Percentiles rank a stretch among this genome's conserved stretches.
phyloP scores from a whole-genome alignment of 2,113 vertebrate genomes.

The Vimba vimba region DNA sequence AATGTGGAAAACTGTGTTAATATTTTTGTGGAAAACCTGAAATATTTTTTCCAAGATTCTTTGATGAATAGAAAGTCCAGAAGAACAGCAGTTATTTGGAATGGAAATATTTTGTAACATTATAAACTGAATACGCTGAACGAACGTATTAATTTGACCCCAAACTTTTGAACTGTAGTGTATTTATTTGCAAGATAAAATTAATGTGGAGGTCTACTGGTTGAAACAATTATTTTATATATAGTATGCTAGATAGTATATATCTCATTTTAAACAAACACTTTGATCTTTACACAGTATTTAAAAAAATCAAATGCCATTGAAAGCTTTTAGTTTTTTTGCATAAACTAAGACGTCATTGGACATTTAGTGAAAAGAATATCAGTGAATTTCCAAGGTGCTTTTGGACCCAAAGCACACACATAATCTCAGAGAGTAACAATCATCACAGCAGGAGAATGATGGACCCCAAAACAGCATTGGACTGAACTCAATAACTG shows the following conservation, averaged over 20 bases:
- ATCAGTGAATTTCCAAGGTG: background rate
- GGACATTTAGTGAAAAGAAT: background rate
- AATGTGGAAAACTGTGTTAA: background rate
- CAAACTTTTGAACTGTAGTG: background rate
- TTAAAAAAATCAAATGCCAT: background rate
- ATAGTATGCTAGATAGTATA: too few species aligned
- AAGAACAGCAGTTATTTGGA: background rate
- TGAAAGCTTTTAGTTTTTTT: background rate
- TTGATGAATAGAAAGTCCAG: background rate
- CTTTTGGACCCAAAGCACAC: background rate
- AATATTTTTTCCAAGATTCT: background rate
- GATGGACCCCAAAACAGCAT: background rate
- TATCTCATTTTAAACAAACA: background rate
- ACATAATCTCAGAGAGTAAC: background rate
- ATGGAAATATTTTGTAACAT: background rate
- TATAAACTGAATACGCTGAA: background rate
- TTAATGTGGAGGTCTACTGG: too few species aligned
- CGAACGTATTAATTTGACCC: background rate
- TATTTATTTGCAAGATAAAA: too few species aligned
- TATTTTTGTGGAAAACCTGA: background rate
- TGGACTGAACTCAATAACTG: constrained; percentile 23
- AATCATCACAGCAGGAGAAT: background rate
- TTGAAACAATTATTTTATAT: too few species aligned
- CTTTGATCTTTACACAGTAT: background rate
- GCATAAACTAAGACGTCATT: background rate